A percentile compares a stretch with the other conserved stretches of the same genome.
phyloP scores from a whole-genome alignment of 2,888 invertebrate genomes.

The Rotaria magnacalcarata region DNA sequence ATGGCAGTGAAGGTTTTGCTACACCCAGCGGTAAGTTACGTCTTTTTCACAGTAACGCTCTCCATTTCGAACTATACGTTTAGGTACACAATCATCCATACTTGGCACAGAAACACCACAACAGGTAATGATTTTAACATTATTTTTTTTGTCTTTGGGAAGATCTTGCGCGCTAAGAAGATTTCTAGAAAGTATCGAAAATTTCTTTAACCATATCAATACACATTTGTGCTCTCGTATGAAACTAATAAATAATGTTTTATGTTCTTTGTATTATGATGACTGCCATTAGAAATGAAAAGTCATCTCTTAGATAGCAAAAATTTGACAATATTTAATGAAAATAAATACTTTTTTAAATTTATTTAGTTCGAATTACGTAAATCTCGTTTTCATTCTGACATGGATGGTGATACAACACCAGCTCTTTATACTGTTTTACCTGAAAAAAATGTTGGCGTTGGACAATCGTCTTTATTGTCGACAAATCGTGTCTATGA shows the following conservation, averaged over 20 bases:
- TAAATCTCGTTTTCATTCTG: constrained; percentile 89
- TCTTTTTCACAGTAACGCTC: too few species aligned
- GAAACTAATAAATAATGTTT: too few species aligned
- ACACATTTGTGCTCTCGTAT: too few species aligned
- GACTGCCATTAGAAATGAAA: too few species aligned
- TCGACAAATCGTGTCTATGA: constrained; percentile 97
- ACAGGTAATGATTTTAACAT: neutral
- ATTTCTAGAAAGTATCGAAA: too few species aligned
- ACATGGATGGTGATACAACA: constrained; percentile 76
- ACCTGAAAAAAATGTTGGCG: constrained; percentile 77
- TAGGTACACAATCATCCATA: neutral
- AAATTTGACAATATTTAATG: too few species aligned
- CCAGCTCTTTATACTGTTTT: constrained; percentile 89
- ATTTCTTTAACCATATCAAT: too few species aligned
- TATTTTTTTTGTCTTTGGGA: too few species aligned
- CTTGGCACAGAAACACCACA: constrained; percentile 6
- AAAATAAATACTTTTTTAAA: too few species aligned
- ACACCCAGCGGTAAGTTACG: neutral
- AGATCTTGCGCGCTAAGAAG: too few species aligned
- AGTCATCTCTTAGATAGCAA: too few species aligned
- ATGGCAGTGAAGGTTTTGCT: constrained; percentile 31
- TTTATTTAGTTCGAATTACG: constrained; percentile 71
- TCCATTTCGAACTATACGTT: neutral
- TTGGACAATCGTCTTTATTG: constrained; percentile 73
- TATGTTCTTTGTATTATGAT: too few species aligned